These are phyloP conservation scores for Lepidothrix coronata DNA, from an alignment of 2,113 vertebrate species.

Conservation along the genomic window DNA sequence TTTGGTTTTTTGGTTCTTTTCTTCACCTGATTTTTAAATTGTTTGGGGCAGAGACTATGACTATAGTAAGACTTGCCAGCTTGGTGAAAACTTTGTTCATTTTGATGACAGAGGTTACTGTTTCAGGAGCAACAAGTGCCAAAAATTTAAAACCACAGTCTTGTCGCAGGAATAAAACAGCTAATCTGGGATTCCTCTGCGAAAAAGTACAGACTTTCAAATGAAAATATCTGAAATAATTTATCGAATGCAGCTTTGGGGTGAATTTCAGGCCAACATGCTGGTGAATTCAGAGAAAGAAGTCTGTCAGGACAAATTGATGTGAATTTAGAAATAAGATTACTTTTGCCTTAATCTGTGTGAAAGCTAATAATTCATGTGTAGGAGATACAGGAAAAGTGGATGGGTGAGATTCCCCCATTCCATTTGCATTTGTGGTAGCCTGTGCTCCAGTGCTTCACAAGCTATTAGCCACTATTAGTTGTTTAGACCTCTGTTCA, in stretches of 20 bases:
- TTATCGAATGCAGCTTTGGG: not conserved
- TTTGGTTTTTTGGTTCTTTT: not conserved
- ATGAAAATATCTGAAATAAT: not conserved
- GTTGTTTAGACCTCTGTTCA: not conserved
- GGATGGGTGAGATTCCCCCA: not conserved
- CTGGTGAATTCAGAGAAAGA: not conserved
- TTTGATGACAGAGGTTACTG: not conserved
- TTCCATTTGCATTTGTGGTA: not conserved
- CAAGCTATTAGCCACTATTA: not conserved
- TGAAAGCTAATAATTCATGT: not conserved
- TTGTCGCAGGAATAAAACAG: not conserved
- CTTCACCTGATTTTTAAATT: not conserved
- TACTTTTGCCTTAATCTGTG: not conserved
- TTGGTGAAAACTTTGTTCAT: not conserved
- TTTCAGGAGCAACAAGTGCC: not conserved
- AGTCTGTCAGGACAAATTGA: not conserved
- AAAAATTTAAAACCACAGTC: not conserved
- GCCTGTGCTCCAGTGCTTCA: not conserved
- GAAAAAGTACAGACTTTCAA: not conserved
- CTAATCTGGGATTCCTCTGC: not conserved
- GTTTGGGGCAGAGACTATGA: not conserved
- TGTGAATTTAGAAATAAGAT: not conserved
- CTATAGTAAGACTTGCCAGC: not conserved
- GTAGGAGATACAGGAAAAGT: not conserved
- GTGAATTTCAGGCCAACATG: not conserved